Base-by-base conservation (phyloP, 2,888 invertebrate genomes). In the Margaritifera margaritifera region DNA sequence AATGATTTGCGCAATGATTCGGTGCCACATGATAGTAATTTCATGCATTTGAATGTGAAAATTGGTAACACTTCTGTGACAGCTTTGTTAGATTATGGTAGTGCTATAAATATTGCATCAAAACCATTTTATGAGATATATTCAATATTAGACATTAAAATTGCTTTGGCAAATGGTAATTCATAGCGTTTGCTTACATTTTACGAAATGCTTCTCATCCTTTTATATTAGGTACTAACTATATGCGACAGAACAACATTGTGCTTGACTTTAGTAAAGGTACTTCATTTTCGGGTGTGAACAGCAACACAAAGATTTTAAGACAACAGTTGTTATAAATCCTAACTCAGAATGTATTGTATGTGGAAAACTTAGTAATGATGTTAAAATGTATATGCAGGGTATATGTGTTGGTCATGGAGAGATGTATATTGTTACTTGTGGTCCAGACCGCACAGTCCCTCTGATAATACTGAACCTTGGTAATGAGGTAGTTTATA, bases 381-480 rank as follows among this genome's bases (percentile, higher is more conserved):
- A 64, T 8, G 11, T 67, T 11, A 22, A 8, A 15, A 24, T 66
- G 3, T 72, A 68, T 55, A 54, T 65, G 55, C 75, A 72, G 57
- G 72, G 70, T 61, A 42, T 75, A 25, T 69, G 65, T 59, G 31
- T 61, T 51, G 59, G 59, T 54, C 64, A 66, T 61, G 50, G 51
- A n/a, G 61, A 68, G 65, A 31, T 31, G n/a, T n/a, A n/a, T n/a
- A 31, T 69, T 6, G 68, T 68, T 52, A 63, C 68, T 11, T 68
- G 68, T 59, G 27, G 15, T 15, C n/a, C 18, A 4, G 65, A 69
- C 42, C 65, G 54, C 52, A 20, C 56, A 57, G 64, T 69, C 25
- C 22, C 62, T 56, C 54, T 76, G 0, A 71, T 66, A 64, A 27
- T 71, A 22, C 61, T 73, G 52, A 76, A 76, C 56, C 69, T 71